Percentiles rank a stretch among this genome's conserved stretches.
phyloP scores from a whole-genome alignment of 2,888 invertebrate species.

The Caenorhabditis zanzibari region DNA sequence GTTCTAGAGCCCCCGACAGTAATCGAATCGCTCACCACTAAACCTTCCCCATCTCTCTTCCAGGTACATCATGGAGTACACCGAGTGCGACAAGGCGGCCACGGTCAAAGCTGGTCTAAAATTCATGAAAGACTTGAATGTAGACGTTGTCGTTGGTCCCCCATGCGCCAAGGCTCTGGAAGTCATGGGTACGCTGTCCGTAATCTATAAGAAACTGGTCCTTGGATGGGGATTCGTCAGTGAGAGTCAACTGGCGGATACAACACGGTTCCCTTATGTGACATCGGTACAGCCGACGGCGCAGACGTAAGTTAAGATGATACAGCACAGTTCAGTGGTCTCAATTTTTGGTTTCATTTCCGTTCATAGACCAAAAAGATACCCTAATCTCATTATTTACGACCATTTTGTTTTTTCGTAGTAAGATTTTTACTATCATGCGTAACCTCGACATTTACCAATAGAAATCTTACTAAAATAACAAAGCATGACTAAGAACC shows the following conservation, averaged over 20 bases:
- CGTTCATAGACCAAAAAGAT: neutral
- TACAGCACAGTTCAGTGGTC: no score
- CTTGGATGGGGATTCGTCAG: conserved; percentile 67
- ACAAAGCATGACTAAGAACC: no score
- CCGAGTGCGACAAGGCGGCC: conserved; percentile 64
- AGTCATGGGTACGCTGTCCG: conserved; percentile 66
- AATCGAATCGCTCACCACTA: no score
- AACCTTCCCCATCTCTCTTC: no score
- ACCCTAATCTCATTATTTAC: conserved; percentile 1
- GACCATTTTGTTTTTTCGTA: neutral
- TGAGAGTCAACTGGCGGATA: conserved; percentile 53
- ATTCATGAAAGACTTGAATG: conserved; percentile 71
- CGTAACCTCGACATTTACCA: neutral
- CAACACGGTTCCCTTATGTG: conserved; percentile 56
- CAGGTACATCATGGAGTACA: conserved; percentile 67
- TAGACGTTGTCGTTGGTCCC: conserved; percentile 76
- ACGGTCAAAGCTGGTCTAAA: conserved; percentile 64
- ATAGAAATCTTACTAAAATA: neutral
- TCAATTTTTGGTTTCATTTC: no score
- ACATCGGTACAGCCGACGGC: conserved; percentile 61
- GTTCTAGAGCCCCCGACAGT: no score
- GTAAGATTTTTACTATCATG: conserved; percentile 1
- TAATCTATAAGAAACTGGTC: conserved; percentile 58
- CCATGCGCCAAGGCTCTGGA: conserved; percentile 69
- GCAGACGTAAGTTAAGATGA: conserved; percentile 21